Evolutionary conservation across 2,888 invertebrate species (phyloP), one percentile per base, ranked within the genome.

Genomic region (Cinara cedri): DNA sequence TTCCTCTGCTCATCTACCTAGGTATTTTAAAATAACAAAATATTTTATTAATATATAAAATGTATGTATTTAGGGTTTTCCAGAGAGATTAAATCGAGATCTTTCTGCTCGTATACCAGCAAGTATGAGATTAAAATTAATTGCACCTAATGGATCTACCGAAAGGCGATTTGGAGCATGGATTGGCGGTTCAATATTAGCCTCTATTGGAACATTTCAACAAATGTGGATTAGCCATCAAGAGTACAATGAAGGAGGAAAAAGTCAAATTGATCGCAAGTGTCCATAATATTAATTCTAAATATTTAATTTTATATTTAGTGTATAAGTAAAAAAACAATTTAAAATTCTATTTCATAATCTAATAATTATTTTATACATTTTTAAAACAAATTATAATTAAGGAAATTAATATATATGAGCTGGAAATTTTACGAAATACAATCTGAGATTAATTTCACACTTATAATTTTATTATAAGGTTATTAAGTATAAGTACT

Each of bases 191-290:
- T 99, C 98, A 0, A 99, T 99, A 84, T 88, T 99, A 68, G 98
- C 98, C 0, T 98, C 98, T 0, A 93, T 99, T 84, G 98, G 99
- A 10, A 97, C 98, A 24, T 99, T 99, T 88, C 99, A 99, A 85
- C 98, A 99, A 87, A 97, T 99, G 96, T 99, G 99, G 99, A 96
- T 99, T 83, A 97, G 97, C 0, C 97, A 97, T 84, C 97, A 98
- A 86, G 99, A 99, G 86, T 99, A 98, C 86, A 98, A 99, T 84
- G 99, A 99, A 85, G 94, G 93, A 0, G 99, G 99, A 34, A 98
- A 97, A 85, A 91, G 93, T 55, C 97, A 98, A 87, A 94, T 99
- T 62, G 99, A 99, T 85, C 89, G 98, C 85, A 99, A 99, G 87
- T 95, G 94, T 84, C 94, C 94, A 80, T 94, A 90, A 81, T 62